Base-by-base conservation (phyloP, 2,888 invertebrate species). In the Athrips mouffetella region DNA sequence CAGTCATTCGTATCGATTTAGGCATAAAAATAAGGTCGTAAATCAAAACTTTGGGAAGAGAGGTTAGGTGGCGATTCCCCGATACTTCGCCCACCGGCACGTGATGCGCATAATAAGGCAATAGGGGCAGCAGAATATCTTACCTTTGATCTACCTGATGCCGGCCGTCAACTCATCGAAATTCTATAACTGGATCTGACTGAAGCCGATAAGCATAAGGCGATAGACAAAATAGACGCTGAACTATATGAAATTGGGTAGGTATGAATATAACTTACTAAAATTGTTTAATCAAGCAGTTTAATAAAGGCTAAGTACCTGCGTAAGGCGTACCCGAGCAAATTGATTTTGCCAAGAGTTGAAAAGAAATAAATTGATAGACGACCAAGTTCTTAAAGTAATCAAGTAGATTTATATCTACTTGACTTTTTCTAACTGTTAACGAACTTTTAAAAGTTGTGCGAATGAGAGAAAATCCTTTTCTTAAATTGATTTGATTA, bases 141-240 rank as follows among this genome's bases (percentile, higher is more conserved):
- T 53, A 53, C 51, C 46, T 59, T 50, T 50, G 49, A 50, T 50
- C 27, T 50, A 47, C 44, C 37, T 37, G 41, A 33, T 35, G 35
- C 18, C 25, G 16, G 16, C 11, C 33, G 15, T 35, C 33, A n/a
- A 45, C 33, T 23, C 35, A 35, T 35, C 33, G 35, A 35, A 25
- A 45, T 45, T 45, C 45, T 18, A 31, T 44, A 44, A 31, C 30
- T 21, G 35, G 35, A 45, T 45, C 23, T 7, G 23, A 30, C 6
- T 13, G 7, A 21, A n/a, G 21, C 21, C 37, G 18, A 37, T 37
- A 29, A 18, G 8, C 23, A 25, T 25, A 25, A 13, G 49, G 53
- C 56, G 51, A 61, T 60, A 62, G n/a, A n/a, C n/a, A 55, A 53
- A 57, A 60, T 62, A 62, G 68, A 68, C 60, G 67, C 63, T 58